A percentile compares a stretch with the other conserved stretches of the same genome.
Conservation (phyloP, 1,140 invertebrate species). For the Brachionus rubens region DNA sequence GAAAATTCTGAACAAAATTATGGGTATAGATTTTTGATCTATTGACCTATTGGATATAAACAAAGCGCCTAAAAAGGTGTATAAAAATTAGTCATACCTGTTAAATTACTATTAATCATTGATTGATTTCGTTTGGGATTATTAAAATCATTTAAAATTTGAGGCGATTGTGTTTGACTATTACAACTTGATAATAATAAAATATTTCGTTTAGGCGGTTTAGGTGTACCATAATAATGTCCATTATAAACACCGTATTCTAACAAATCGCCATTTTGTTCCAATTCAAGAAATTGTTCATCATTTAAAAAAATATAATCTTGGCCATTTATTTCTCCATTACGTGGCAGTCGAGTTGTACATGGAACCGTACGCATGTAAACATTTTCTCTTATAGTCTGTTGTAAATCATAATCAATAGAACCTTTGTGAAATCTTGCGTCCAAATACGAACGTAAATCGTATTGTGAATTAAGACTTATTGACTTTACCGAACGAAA, state of each 20-base stretch:
- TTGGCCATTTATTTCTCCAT: slow-evolving; percentile 67
- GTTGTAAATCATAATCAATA: slow-evolving; percentile 69
- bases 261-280: slow-evolving; percentile 66
- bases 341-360: slow-evolving; percentile 66
- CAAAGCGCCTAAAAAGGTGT: not conserved
- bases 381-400: slow-evolving; percentile 69
- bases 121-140: slow-evolving; percentile 62
- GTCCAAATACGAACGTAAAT: slow-evolving; percentile 67
- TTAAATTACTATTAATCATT: slow-evolving; percentile 55
- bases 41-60: too few species aligned
- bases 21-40: too few species aligned
- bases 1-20: too few species aligned
- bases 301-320: slow-evolving; percentile 68
- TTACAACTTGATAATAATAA: slow-evolving; percentile 54
- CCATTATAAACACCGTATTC: slow-evolving; percentile 70
- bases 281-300: slow-evolving; percentile 67
- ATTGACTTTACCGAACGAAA: not conserved
- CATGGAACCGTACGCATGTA: slow-evolving; percentile 70
- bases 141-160: slow-evolving; percentile 61
- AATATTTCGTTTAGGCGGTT: slow-evolving; percentile 56
- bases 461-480: slow-evolving; percentile 49
- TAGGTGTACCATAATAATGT: slow-evolving; percentile 63
- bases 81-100: not conserved
- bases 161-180: not conserved
- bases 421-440: slow-evolving; percentile 68